Percentiles rank a stretch among this genome's conserved stretches.
phyloP scores from a whole-genome alignment of 2,888 invertebrate species.

The Didymodactylos carnosus region DNA sequence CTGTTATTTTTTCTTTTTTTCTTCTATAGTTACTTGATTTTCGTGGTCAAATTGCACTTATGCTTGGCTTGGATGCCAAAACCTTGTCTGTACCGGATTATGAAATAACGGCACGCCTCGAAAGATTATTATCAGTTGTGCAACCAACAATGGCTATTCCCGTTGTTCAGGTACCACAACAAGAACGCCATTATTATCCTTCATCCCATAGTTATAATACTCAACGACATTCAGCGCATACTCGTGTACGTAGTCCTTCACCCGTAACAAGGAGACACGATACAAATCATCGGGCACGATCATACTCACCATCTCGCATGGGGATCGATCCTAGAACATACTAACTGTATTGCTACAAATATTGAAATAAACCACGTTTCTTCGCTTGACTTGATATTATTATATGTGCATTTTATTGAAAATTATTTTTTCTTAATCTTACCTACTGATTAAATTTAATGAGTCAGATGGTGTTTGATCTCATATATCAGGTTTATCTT shows the following conservation, averaged over 20 bases:
- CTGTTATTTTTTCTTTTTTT: not conserved
- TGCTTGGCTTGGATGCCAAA: slow-evolving; percentile 34
- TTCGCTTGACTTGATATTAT: no score
- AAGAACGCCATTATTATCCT: not conserved
- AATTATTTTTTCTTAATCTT: no score
- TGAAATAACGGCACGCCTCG: slow-evolving; percentile 31
- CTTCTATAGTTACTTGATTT: slow-evolving; percentile 31
- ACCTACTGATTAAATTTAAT: no score
- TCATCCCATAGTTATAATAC: not conserved
- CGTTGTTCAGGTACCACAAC: not conserved
- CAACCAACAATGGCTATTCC: slow-evolving; percentile 3
- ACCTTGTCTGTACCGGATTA: slow-evolving; percentile 34
- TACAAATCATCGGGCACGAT: not conserved
- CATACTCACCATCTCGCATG: not conserved
- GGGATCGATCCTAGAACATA: not conserved
- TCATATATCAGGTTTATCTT: no score
- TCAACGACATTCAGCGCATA: slow-evolving; percentile 3
- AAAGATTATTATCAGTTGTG: slow-evolving; percentile 5
- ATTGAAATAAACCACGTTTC: no score
- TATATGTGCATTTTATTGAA: no score
- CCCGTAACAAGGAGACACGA: not conserved
- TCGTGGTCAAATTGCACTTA: slow-evolving; percentile 30
- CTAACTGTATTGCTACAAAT: not conserved
- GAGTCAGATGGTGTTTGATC: no score
- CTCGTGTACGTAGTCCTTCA: slow-evolving; percentile 4